phyloP scores from a whole-genome alignment of 64 coral and sea anemone species.

The Pocillopora verrucosa region DNA sequence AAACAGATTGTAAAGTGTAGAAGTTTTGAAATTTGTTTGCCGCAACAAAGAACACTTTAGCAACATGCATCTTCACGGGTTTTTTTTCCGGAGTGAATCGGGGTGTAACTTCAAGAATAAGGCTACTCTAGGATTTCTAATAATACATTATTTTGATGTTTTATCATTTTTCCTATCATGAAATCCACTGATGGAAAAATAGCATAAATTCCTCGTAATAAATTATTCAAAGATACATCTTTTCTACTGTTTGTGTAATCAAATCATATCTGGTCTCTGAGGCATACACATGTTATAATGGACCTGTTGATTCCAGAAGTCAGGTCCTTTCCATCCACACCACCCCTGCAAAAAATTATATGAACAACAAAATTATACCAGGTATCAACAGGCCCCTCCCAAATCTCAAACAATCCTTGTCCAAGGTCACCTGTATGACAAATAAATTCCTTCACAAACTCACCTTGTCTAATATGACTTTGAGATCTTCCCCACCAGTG shows the following conservation, averaged over 20 bases:
- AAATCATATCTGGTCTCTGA: constrained; percentile 91
- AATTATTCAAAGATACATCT: background rate
- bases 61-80: too few relatives aligned
- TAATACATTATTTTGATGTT: background rate
- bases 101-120: background rate
- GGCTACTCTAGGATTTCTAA: background rate
- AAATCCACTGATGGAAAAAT: background rate
- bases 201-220: background rate
- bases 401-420: too few relatives aligned
- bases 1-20: too few relatives aligned
- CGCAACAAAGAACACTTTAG: too few relatives aligned
- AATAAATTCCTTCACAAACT: background rate
- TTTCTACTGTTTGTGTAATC: background rate
- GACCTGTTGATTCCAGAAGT: constrained; percentile 98
- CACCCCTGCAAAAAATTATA: constrained; percentile 65
- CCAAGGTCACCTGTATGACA: background rate
- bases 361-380: background rate
- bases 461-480: constrained; percentile 96
- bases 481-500: constrained; percentile 94
- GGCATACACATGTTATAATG: constrained; percentile 99
- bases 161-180: background rate
- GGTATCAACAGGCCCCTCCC: background rate
- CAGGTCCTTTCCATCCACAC: constrained; percentile 96
- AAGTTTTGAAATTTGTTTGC: too few relatives aligned
- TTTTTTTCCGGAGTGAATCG: background rate